Evolutionary conservation across 2,797 vertebrate species (phyloP).

Genomic region (Aldrovandia affinis): DNA sequence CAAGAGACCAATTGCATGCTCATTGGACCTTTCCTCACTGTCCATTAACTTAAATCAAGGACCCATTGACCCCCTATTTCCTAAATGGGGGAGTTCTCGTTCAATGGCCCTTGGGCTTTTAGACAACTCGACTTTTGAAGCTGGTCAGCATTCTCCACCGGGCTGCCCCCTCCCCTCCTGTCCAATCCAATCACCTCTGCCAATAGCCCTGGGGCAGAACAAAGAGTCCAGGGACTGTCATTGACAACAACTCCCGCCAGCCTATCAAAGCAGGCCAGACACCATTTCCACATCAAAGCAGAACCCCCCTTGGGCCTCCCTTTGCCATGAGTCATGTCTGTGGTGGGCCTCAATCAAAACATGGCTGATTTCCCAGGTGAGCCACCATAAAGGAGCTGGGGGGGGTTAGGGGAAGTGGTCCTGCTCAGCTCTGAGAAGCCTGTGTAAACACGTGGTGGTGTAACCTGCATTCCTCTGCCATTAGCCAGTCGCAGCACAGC

Average conservation of each 20-base stretch:
- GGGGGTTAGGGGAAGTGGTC: neutral
- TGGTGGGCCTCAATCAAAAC: conserved; percentile 34
- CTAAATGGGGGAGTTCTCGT: neutral
- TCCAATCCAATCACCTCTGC: neutral
- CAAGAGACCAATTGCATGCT: neutral
- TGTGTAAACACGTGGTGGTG: conserved; percentile 31
- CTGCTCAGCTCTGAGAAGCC: conserved; percentile 51
- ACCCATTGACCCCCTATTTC: no score
- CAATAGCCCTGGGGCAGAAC: neutral
- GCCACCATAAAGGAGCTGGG: conserved; percentile 45
- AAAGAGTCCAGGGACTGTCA: neutral
- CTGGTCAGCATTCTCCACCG: no score
- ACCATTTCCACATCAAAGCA: neutral
- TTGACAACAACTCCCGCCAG: neutral
- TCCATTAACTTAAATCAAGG: no score
- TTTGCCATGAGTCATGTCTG: neutral
- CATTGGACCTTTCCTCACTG: neutral
- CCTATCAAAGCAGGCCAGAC: conserved; percentile 6
- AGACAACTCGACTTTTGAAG: no score
- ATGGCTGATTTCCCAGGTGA: conserved; percentile 42
- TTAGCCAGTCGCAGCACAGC: conserved; percentile 60
- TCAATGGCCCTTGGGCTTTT: neutral
- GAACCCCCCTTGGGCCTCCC: no score
- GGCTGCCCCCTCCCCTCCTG: neutral
- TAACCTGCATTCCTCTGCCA: conserved; percentile 58